Evolutionary conservation across 2,888 invertebrate genomes (phyloP).

Genomic region (Nomada ruficornis): DNA sequence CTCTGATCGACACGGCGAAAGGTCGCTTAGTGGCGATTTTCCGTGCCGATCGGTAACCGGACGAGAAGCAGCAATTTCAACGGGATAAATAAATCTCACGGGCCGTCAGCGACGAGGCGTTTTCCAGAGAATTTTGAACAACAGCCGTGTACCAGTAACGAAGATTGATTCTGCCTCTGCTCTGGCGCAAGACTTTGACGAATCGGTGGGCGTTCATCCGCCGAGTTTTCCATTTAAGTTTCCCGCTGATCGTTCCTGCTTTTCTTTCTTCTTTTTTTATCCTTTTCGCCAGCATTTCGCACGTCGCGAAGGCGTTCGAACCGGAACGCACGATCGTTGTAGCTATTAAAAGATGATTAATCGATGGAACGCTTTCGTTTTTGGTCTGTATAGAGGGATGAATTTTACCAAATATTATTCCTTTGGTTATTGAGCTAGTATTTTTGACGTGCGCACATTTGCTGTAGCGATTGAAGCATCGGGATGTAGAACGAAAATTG

Average conservation of each 20-base stretch:
- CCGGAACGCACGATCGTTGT: neutral
- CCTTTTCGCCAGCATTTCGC: neutral
- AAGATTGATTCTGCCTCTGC: slow-evolving; percentile 52
- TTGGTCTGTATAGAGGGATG: neutral
- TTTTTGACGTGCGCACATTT: too few species aligned
- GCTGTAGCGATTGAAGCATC: too few species aligned
- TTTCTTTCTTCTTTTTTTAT: neutral
- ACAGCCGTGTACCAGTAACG: slow-evolving; percentile 33
- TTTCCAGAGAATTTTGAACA: slow-evolving; percentile 33
- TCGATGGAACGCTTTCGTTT: slow-evolving; percentile 17
- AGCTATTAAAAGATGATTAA: slow-evolving; percentile 44
- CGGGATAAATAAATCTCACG: slow-evolving; percentile 52
- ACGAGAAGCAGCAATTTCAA: slow-evolving; percentile 31
- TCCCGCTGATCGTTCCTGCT: slow-evolving; percentile 17
- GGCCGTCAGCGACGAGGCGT: slow-evolving; percentile 2
- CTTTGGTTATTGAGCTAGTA: too few species aligned
- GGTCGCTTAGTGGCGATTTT: slow-evolving; percentile 34
- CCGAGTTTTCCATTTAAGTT: slow-evolving; percentile 56
- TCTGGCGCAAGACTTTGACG: slow-evolving; percentile 40
- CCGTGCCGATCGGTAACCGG: neutral
- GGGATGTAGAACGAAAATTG: too few species aligned
- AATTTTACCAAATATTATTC: slow-evolving; percentile 12
- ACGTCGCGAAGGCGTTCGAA: neutral
- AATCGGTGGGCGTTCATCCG: slow-evolving; percentile 51
- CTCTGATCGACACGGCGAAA: neutral